phyloP scores from a whole-genome alignment of 2,888 invertebrate species.

The Pterostichus niger region DNA sequence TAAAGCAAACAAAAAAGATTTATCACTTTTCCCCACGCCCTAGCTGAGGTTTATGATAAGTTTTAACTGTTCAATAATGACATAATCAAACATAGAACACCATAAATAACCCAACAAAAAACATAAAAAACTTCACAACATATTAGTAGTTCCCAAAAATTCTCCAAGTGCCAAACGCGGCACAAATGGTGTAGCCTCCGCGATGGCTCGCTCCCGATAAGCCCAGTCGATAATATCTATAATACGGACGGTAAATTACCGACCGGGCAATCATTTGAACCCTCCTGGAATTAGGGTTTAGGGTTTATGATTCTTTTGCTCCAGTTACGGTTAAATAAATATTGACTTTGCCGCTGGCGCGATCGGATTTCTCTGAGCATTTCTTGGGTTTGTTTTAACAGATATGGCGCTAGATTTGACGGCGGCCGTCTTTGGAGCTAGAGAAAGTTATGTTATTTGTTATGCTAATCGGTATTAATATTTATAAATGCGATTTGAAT shows the following conservation, averaged over 20 bases:
- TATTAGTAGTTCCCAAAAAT: conserved; percentile 20
- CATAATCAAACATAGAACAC: conserved; percentile 46
- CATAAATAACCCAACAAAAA: conserved; percentile 41
- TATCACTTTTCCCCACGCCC: conserved; percentile 18
- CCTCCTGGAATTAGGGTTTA: conserved; percentile 54
- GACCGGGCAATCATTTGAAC: conserved; percentile 37
- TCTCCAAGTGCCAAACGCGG: conserved; percentile 15
- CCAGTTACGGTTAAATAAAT: conserved; percentile 52
- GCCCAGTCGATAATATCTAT: conserved; percentile 56
- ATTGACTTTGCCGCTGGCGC: conserved; percentile 32
- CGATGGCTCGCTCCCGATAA: conserved; percentile 59
- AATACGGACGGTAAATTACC: conserved; percentile 58
- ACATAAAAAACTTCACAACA: conserved; percentile 27
- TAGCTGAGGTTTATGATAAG: conserved; percentile 24
- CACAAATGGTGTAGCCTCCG: conserved; percentile 25
- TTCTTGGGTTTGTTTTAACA: conserved; percentile 43
- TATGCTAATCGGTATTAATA: conserved; percentile 20
- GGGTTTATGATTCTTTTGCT: conserved; percentile 23
- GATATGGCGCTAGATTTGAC: conserved; percentile 18
- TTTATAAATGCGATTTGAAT: conserved; percentile 17
- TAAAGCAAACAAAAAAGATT: conserved; percentile 51
- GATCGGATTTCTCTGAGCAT: conserved; percentile 36
- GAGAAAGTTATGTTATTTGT: conserved; percentile 34
- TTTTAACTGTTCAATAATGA: conserved; percentile 53
- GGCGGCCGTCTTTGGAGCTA: not conserved